phyloP scores from a whole-genome alignment of 2,113 vertebrate species.

The Isichthys henryi region DNA sequence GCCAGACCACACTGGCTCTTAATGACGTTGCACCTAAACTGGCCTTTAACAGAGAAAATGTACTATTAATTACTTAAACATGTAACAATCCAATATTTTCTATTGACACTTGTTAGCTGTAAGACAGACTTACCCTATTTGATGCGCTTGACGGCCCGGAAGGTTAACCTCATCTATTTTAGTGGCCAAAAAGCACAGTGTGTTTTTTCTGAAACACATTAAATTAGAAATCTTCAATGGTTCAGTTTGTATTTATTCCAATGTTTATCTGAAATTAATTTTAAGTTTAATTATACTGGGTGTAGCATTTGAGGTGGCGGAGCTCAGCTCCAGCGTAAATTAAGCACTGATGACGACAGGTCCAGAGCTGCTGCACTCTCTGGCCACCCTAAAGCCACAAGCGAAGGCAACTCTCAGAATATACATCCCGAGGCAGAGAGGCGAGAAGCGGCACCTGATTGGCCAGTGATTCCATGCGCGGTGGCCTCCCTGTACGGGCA shows the following conservation, averaged over 20 bases:
- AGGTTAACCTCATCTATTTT: not conserved
- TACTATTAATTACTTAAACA: not conserved
- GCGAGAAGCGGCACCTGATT: not conserved
- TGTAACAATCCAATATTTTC: not conserved
- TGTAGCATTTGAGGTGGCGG: not conserved
- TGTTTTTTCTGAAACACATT: not conserved
- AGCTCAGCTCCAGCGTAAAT: not conserved
- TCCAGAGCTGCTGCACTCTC: not conserved
- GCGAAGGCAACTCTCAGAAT: not conserved
- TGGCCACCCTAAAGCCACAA: not conserved
- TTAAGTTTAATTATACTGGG: not conserved
- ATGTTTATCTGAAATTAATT: not conserved
- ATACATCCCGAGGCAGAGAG: not conserved
- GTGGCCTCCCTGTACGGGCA: not conserved
- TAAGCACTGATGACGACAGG: not conserved
- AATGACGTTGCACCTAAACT: not conserved
- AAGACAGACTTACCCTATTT: not conserved
- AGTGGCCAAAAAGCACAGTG: not conserved
- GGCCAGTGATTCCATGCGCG: not conserved
- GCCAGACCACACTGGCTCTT: not conserved
- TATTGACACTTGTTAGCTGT: not conserved
- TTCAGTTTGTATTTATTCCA: not conserved
- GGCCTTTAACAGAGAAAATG: not conserved
- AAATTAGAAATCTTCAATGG: not conserved
- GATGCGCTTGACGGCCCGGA: not conserved